Base-by-base conservation (phyloP, 2,888 invertebrate species). In the Chironomus riparius region DNA sequence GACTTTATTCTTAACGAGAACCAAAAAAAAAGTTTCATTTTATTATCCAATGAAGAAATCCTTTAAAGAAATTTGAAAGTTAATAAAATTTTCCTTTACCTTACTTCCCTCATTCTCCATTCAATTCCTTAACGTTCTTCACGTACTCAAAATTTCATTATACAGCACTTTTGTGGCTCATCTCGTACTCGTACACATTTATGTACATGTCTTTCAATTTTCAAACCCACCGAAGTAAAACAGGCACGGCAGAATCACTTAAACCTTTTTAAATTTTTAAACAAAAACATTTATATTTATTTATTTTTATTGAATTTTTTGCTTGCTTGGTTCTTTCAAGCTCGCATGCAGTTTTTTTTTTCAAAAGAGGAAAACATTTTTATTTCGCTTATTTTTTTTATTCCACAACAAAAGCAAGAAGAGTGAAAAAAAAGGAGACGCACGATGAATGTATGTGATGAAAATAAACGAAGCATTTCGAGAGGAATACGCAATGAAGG, bases 261-360 rank as follows among this genome's bases (percentile, higher is more conserved):
- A 74, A 74, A 74, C 68, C 74, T 74, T 68, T 74, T 38, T 74
- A 74, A 74, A 74, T 74, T 74, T 74, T 74, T 74, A 74, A 74
- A 74, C 74, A 74, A 74, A 74, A 74, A 74, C 74, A 74, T 74
- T 74, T 65, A 73, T 74, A 74, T 74, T 74, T 74, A 74, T 74
- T 74, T 74, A 74, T 48, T 74, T 74, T 74, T 74, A 74, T 74
- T 74, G 74, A 74, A 74, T 74, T 74, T 65, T 56, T 15, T 56
- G 7, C 22, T 22, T 18, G 56, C 56, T 56, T 18, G n/a, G n/a
- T 56, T n/a, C 56, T 15, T 15, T 65, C 24, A 24, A 24, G 21
- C 21, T 65, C 6, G 21, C 18, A 21, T 21, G 13, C 62, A 21
- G 18, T 22, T 62, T 18, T 18, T 62, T 18, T 18, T 18, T 62